Evolutionary conservation across 2,797 vertebrate genomes (phyloP).

Genomic region (Caiman crocodilus): DNA sequence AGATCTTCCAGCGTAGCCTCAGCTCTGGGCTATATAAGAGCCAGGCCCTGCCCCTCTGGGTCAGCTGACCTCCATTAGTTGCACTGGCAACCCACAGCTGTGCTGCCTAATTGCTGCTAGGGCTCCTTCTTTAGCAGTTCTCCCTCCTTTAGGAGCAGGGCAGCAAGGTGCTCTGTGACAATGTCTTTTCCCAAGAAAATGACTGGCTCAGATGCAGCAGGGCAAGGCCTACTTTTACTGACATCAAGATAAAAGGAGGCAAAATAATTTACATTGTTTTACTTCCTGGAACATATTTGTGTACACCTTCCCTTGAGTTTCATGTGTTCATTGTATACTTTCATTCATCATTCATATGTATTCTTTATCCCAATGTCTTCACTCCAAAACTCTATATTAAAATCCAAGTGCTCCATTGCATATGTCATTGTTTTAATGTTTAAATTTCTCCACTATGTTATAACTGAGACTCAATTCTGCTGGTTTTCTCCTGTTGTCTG

Average conservation of each 20-base stretch:
- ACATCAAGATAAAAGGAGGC: not conserved
- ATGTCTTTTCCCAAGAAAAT: conserved; percentile 61
- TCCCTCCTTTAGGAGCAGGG: no score
- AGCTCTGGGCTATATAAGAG: no score
- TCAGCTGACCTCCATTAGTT: no score
- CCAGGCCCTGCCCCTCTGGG: no score
- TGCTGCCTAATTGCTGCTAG: no score
- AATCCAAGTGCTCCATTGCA: not conserved
- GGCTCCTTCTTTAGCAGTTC: no score
- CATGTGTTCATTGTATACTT: not conserved
- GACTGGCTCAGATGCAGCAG: conserved; percentile 11
- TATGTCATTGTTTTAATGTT: not conserved
- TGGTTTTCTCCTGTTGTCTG: conserved; percentile 1
- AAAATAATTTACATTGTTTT: not conserved
- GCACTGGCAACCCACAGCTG: no score
- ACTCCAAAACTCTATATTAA: not conserved
- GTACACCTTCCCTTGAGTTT: not conserved
- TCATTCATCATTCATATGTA: not conserved
- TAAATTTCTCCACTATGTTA: conserved; percentile 6
- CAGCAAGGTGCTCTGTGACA: no score
- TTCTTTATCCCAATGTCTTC: not conserved
- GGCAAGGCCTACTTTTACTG: conserved; percentile 23
- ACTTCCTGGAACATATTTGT: not conserved
- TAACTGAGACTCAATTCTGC: not conserved
- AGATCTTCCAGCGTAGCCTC: no score